These are phyloP conservation scores for Taeniopygia guttata DNA, from an alignment of 2,797 vertebrate genomes.

Conservation along the genomic window DNA sequence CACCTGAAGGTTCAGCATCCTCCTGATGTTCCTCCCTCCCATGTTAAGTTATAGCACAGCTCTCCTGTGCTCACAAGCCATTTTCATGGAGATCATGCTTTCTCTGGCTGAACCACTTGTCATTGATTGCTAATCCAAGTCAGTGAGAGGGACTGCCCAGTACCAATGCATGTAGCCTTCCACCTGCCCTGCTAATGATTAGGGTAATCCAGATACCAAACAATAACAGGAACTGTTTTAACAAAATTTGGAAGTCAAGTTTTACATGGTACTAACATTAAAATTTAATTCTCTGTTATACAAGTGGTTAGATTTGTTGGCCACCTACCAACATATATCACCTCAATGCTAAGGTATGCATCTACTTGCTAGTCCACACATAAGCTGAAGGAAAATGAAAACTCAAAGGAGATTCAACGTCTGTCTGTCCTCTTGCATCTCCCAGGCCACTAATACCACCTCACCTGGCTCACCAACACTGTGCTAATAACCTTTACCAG, in stretches of 20 bases:
- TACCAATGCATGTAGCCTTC: not conserved
- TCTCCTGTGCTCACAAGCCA: not conserved
- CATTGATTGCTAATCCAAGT: not conserved
- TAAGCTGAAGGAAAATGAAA: not conserved
- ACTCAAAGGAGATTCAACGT: not conserved
- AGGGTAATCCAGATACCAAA: not conserved
- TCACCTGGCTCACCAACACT: not conserved
- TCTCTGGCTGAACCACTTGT: not conserved
- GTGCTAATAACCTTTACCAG: not conserved
- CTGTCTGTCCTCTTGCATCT: not conserved
- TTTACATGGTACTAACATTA: not conserved
- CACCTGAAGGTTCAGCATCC: not conserved
- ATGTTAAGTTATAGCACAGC: fast-evolving
- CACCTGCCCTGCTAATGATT: not conserved
- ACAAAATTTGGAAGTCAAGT: not conserved
- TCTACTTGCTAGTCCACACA: not conserved
- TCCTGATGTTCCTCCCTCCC: not conserved
- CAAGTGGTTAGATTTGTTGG: not conserved
- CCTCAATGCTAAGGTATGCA: not conserved
- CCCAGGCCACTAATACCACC: not conserved
- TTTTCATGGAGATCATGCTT: not conserved
- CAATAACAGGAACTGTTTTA: not conserved
- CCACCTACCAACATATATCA: not conserved
- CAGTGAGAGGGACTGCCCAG: not conserved
- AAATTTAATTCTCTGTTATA: not conserved